Evolutionary conservation across 30 jellyfish, hydroid and myxozoan species (phyloP).

Genomic region (Aurelia sp.): DNA sequence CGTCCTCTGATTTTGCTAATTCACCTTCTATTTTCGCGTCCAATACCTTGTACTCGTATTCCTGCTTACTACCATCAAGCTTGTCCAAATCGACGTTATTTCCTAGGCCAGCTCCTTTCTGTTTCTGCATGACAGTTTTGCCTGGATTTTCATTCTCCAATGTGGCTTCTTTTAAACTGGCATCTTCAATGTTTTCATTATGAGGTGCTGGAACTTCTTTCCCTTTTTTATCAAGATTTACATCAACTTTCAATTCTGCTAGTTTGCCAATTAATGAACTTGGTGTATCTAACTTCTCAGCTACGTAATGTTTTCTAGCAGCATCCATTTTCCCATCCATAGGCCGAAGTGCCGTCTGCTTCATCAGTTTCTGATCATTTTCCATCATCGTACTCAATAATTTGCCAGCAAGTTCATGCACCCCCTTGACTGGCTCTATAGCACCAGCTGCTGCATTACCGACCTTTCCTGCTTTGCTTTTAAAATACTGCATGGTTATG

Average conservation of each 20-base stretch:
- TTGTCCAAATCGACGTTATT: constrained; percentile 42
- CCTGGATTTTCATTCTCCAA: constrained; percentile 58
- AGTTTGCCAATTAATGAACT: constrained; percentile 39
- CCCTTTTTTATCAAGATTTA: not conserved
- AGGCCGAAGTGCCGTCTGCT: constrained; percentile 9
- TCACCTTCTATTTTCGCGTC: constrained; percentile 63
- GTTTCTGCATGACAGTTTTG: constrained; percentile 50
- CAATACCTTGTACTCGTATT: constrained; percentile 15
- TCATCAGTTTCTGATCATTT: constrained; percentile 22
- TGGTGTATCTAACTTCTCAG: constrained; percentile 42
- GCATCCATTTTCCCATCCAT: not conserved
- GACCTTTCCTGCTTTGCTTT: not conserved
- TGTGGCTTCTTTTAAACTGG: not conserved
- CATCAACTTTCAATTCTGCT: constrained; percentile 32
- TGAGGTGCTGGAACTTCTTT: constrained; percentile 25
- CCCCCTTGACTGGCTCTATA: not conserved
- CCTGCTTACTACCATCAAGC: constrained; percentile 47
- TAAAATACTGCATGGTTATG: not conserved
- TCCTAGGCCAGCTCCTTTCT: constrained; percentile 26
- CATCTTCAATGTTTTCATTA: constrained; percentile 29
- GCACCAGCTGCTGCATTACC: not conserved
- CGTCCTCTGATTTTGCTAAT: constrained; percentile 12
- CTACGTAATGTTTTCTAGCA: not conserved
- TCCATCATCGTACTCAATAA: constrained; percentile 48
- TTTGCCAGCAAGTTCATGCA: constrained; percentile 25